phyloP scores from a whole-genome alignment of 2,888 invertebrate species.

The Helobdella robusta region DNA sequence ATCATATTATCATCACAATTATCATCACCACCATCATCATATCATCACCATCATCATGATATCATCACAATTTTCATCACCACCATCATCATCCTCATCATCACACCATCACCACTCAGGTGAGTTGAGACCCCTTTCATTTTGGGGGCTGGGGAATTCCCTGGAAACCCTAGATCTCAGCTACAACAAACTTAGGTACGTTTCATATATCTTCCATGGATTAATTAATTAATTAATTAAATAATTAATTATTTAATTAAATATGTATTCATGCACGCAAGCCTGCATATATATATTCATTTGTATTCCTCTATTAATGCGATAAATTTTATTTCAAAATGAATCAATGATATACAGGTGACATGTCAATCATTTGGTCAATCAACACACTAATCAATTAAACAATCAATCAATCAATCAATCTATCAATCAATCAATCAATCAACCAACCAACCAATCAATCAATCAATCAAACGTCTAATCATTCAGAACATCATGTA shows the following conservation, averaged over 20 bases:
- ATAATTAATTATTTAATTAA: background rate
- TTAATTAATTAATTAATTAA: background rate
- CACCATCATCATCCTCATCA: too few species aligned
- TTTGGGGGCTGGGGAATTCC: slow-evolving; percentile 35
- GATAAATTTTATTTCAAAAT: too few species aligned
- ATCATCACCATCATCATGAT: too few species aligned
- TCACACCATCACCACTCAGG: too few species aligned
- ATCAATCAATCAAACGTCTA: background rate
- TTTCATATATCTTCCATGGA: background rate
- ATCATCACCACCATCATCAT: too few species aligned
- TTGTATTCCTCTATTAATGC: too few species aligned
- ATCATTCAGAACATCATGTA: background rate
- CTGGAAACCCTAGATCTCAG: slow-evolving; percentile 33
- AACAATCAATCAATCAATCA: background rate
- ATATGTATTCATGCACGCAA: too few species aligned
- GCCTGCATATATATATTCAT: too few species aligned
- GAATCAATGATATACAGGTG: too few species aligned
- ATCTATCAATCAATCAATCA: background rate
- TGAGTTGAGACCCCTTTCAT: slow-evolving; percentile 30
- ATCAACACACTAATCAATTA: background rate
- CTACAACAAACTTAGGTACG: slow-evolving; percentile 29
- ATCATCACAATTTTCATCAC: too few species aligned
- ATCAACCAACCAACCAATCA: background rate
- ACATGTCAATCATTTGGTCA: background rate
- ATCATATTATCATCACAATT: too few species aligned